These are phyloP conservation scores for Drosophila prosaltans DNA, from an alignment of 1,140 invertebrate genomes.

Conservation along the genomic window DNA sequence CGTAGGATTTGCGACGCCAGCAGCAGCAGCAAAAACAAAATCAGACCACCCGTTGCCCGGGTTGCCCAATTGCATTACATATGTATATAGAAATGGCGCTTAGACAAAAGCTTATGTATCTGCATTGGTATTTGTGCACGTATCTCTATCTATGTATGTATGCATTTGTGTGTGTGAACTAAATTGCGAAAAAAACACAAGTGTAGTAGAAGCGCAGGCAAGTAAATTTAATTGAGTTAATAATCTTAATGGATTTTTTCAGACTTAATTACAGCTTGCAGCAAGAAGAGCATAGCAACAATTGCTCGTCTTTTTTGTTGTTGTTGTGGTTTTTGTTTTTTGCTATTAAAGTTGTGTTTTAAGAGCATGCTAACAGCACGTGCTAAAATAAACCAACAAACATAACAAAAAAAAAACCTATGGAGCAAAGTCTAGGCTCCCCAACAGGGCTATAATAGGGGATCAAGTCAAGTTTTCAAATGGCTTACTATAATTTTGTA, in stretches of 20 bases:
- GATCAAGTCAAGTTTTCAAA: not conserved
- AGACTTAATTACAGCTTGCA: conserved; percentile 58
- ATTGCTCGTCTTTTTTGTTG: not conserved
- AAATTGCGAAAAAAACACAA: conserved; percentile 56
- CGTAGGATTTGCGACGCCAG: conserved; percentile 63
- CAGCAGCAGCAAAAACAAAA: conserved; percentile 25
- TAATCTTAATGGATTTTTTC: conserved; percentile 75
- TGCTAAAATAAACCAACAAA: not conserved
- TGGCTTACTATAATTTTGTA: not conserved
- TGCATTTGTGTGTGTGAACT: conserved; percentile 38
- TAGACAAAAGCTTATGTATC: conserved; percentile 21
- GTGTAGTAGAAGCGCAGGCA: conserved; percentile 54
- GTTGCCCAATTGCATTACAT: conserved; percentile 41
- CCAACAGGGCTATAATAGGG: not conserved
- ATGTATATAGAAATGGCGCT: conserved; percentile 38
- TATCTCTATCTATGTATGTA: not conserved
- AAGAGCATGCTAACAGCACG: conserved; percentile 5
- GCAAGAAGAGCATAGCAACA: conserved; percentile 27
- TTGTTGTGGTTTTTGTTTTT: conserved; percentile 11
- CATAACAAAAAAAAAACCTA: not conserved
- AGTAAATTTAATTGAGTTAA: conserved; percentile 70
- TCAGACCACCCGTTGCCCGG: conserved; percentile 55
- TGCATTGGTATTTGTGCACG: not conserved
- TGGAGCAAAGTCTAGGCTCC: not conserved
- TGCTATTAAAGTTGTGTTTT: conserved; percentile 5